These are phyloP conservation scores for Melanotaenia boesemani DNA, from an alignment of 2,797 vertebrate genomes.

Conservation along the genomic window DNA sequence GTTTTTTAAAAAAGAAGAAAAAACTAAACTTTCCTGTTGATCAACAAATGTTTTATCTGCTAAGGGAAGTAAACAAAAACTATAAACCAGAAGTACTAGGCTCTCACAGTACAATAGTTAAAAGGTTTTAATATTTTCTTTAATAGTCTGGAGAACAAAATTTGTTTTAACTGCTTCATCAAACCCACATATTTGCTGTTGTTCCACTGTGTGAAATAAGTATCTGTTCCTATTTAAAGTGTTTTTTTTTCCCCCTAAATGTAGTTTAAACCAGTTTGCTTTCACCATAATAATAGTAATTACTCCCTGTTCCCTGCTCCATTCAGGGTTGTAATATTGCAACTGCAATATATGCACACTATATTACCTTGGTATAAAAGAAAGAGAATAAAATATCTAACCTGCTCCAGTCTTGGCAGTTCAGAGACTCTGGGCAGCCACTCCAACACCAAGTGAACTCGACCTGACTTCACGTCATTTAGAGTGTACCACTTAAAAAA, in stretches of 20 bases:
- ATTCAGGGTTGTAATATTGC: neutral
- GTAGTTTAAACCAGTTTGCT: neutral
- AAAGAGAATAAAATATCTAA: conserved; percentile 46
- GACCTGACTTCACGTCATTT: conserved; percentile 91
- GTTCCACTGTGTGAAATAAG: neutral
- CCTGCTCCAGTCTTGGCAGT: conserved; percentile 86
- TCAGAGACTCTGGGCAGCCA: conserved; percentile 84
- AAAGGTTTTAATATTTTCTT: neutral
- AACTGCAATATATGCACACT: neutral
- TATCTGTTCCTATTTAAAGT: neutral
- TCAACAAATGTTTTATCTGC: neutral
- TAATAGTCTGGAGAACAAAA: neutral
- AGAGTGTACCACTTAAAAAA: conserved; percentile 89
- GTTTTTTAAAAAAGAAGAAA: neutral
- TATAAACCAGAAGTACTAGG: neutral
- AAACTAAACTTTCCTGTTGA: neutral
- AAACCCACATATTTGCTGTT: neutral
- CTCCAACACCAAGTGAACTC: conserved; percentile 90
- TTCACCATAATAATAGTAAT: too few species aligned
- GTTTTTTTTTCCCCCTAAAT: neutral
- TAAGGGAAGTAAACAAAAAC: neutral
- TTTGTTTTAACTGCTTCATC: too few species aligned
- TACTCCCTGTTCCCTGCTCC: neutral
- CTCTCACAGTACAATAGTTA: neutral
- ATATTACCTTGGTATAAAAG: neutral